Evolutionary conservation across 1,140 invertebrate species (phyloP), one percentile per base, ranked within the genome.

Genomic region (Artemia franciscana): DNA sequence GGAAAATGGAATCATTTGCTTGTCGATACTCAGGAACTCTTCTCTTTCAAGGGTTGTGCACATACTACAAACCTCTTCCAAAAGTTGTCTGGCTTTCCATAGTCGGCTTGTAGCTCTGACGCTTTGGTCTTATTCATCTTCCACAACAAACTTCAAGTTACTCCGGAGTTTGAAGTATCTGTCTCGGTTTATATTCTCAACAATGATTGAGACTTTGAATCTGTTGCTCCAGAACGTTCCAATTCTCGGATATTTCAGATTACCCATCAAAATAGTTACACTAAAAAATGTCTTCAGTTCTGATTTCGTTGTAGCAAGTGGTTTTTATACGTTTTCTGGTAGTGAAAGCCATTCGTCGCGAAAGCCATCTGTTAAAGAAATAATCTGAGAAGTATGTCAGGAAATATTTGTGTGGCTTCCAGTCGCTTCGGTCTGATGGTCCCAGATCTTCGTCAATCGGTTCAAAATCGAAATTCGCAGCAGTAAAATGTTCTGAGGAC

Each of bases 1-100:
- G n/a, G n/a, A n/a, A n/a, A n/a, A n/a, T n/a, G n/a, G n/a, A n/a
- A n/a, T n/a, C n/a, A n/a, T n/a, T n/a, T n/a, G n/a, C n/a, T n/a
- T n/a, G n/a, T n/a, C n/a, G n/a, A n/a, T n/a, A n/a, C n/a, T n/a
- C n/a, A n/a, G n/a, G n/a, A n/a, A n/a, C n/a, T n/a, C n/a, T n/a
- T n/a, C n/a, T n/a, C 15, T 18, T 9, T 56, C 24, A n/a, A 68
- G 26, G 57, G 26, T 57, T 26, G 59, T n/a, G 51, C 63, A 68
- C 26, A 23, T 56, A 27, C 58, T 57, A 15, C 63, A 26, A 15
- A 67, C 26, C 24, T 12, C 21, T 18, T 66, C 61, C 28, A 67
- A 56, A 59, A 68, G 21, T 60, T 65, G 65, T 65, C 62, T 26
- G 23, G 68, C 57, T 56, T 66, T 68, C 51, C 59, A 68, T 24